phyloP scores from a whole-genome alignment of 2,113 vertebrate genomes.

The Jacana jacana region DNA sequence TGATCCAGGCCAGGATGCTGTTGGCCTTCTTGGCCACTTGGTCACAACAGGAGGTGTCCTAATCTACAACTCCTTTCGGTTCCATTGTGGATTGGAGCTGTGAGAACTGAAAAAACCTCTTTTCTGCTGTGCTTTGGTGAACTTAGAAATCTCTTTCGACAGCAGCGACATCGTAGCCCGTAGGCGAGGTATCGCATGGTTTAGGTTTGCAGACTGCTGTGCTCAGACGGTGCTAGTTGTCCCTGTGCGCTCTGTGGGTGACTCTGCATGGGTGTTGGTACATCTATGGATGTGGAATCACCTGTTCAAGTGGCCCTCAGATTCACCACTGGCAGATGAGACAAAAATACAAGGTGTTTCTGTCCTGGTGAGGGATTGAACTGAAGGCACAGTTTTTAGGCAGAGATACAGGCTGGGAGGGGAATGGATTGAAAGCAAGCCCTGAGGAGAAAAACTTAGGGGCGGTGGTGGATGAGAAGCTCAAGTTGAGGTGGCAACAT shows the following conservation, averaged over 20 bases:
- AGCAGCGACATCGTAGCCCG: fast-evolving
- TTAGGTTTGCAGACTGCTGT: neutral
- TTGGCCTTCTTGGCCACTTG: no score
- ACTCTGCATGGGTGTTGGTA: neutral
- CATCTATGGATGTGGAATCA: neutral
- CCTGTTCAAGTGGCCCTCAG: neutral
- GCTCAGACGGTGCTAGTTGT: neutral
- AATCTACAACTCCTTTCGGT: neutral
- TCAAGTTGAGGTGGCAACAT: no score
- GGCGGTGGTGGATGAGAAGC: no score
- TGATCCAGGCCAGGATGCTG: no score
- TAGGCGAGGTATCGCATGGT: neutral
- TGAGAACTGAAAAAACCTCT: neutral
- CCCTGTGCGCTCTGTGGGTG: neutral
- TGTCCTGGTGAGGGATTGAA: neutral
- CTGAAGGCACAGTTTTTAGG: neutral
- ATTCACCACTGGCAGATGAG: neutral
- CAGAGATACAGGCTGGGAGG: no score
- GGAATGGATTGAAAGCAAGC: no score
- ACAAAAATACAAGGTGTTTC: neutral
- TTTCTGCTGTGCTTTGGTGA: neutral
- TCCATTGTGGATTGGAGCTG: neutral
- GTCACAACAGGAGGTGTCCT: neutral
- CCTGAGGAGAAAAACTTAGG: no score
- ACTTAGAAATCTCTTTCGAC: neutral